Conservation (phyloP, 2,797 vertebrate species). For the Ptychobarbus kaznakovi region DNA sequence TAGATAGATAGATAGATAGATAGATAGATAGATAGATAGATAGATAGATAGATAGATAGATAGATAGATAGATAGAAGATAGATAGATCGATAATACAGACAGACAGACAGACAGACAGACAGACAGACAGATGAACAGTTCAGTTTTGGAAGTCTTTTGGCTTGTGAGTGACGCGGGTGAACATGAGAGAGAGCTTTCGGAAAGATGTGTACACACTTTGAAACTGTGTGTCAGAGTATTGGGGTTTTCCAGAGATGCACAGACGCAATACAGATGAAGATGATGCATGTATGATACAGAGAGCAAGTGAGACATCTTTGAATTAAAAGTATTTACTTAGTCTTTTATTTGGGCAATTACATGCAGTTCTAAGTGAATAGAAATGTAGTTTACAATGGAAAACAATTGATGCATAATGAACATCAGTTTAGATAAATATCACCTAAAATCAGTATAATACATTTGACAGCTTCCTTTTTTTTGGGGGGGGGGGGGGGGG, state of each 20-base stretch:
- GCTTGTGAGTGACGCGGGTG: background rate
- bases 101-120: background rate
- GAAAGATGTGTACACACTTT: slow-evolving; percentile 63
- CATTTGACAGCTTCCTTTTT: background rate
- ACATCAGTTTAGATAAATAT: too few species aligned
- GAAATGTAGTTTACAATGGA: background rate
- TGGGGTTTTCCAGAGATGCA: slow-evolving; percentile 50
- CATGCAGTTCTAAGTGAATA: background rate
- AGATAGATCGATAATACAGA: slow-evolving; percentile 1
- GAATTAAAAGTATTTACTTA: background rate
- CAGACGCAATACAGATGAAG: slow-evolving; percentile 55
- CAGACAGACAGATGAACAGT: background rate
- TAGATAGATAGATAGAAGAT: background rate
- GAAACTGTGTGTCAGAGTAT: slow-evolving; percentile 54
- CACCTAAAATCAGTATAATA: too few species aligned
- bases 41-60: background rate
- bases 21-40: background rate
- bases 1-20: background rate
- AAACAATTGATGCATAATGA: background rate
- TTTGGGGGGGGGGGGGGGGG: too few species aligned
- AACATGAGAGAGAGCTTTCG: slow-evolving; percentile 56
- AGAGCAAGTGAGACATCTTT: too few species aligned
- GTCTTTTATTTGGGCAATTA: background rate
- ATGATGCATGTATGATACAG: slow-evolving; percentile 22
- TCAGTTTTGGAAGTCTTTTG: slow-evolving; percentile 5